These are phyloP conservation scores for Phoebastria nigripes DNA, from an alignment of 2,797 vertebrate species.

Conservation along the genomic window DNA sequence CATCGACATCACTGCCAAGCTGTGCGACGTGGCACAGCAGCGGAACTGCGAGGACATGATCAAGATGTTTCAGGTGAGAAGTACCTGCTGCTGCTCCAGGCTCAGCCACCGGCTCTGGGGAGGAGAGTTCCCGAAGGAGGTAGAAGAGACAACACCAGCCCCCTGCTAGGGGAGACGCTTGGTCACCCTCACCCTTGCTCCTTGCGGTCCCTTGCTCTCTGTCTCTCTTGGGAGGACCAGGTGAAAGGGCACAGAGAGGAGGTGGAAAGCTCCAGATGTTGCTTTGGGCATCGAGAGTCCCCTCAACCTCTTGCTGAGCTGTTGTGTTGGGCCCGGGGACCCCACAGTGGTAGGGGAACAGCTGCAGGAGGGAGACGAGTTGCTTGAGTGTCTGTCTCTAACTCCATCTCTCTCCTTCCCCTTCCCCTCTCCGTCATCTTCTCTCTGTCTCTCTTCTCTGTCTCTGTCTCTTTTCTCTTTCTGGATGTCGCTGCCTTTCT, in stretches of 20 bases:
- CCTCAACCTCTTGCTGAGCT: not conserved
- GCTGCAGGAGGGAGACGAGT: conserved; percentile 52
- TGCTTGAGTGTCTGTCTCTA: conserved; percentile 58
- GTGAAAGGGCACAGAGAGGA: not conserved
- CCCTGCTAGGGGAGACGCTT: not conserved
- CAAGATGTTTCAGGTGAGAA: conserved; percentile 91
- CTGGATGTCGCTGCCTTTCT: conserved; percentile 56
- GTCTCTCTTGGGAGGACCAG: not conserved
- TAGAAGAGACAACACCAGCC: not conserved
- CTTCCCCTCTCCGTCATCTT: conserved; percentile 55
- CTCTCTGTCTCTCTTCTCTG: conserved; percentile 54
- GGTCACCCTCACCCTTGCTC: not conserved
- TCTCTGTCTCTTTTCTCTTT: conserved; percentile 24
- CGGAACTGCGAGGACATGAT: conserved; percentile 94
- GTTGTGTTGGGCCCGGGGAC: not conserved
- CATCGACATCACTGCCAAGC: conserved; percentile 94
- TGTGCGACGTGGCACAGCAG: conserved; percentile 93
- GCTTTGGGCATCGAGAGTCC: not conserved
- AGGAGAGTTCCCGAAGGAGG: conserved; percentile 2
- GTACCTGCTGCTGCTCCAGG: not conserved
- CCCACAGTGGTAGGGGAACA: conserved; percentile 44
- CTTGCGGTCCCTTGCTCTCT: not conserved
- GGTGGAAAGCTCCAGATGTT: not conserved
- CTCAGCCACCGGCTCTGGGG: not conserved
- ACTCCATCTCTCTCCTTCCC: conserved; percentile 72